These are phyloP conservation scores for Oncorhynchus clarkii DNA, from an alignment of 2,113 vertebrate species.

Conservation along the genomic window DNA sequence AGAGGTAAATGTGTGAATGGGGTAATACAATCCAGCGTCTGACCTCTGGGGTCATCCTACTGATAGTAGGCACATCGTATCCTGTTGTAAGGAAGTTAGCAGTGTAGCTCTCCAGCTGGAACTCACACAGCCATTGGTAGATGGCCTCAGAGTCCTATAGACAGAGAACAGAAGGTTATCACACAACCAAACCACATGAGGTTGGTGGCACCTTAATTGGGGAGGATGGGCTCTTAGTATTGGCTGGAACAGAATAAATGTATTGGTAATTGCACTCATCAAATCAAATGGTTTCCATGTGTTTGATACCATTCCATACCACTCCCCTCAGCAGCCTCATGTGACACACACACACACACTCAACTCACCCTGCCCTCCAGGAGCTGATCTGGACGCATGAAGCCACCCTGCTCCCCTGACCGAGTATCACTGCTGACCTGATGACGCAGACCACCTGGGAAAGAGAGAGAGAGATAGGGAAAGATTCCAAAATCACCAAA, in stretches of 20 bases:
- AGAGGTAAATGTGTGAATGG: too few relatives aligned
- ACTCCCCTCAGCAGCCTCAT: too few relatives aligned
- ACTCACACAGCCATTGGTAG: slow-evolving; percentile 84
- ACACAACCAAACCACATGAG: too few relatives aligned
- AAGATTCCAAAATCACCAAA: too few relatives aligned
- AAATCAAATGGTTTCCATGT: too few relatives aligned
- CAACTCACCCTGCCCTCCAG: slow-evolving; percentile 78
- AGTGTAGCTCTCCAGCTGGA: slow-evolving; percentile 84
- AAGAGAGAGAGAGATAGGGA: too few relatives aligned
- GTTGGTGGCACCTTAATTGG: too few relatives aligned
- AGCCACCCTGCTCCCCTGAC: slow-evolving; percentile 74
- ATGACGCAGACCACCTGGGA: slow-evolving; percentile 48
- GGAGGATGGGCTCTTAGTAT: too few relatives aligned
- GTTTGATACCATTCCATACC: too few relatives aligned
- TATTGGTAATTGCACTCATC: too few relatives aligned
- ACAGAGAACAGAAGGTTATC: background rate
- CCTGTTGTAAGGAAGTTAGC: slow-evolving; percentile 80
- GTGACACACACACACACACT: background rate
- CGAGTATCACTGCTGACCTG: slow-evolving; percentile 60
- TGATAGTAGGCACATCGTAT: slow-evolving; percentile 86
- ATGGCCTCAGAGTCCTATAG: slow-evolving; percentile 83
- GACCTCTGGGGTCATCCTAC: slow-evolving; percentile 88
- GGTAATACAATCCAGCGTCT: background rate
- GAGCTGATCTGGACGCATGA: slow-evolving; percentile 77
- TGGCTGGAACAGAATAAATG: too few relatives aligned